Percentiles rank a stretch among this genome's conserved stretches.
Conservation (phyloP, 2,113 vertebrate species). For the Dasyornis broadbenti region DNA sequence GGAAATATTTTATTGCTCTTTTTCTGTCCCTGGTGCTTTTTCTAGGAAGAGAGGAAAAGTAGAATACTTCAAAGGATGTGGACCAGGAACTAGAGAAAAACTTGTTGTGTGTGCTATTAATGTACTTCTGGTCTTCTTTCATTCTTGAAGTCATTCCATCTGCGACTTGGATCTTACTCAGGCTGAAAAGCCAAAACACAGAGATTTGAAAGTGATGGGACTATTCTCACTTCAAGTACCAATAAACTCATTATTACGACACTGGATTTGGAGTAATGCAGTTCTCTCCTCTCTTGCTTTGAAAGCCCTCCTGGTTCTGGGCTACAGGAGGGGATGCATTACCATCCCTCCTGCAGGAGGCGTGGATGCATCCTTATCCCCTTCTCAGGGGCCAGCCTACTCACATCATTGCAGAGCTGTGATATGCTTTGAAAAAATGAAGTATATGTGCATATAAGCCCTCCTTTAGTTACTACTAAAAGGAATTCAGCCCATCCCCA, state of each 20-base stretch:
- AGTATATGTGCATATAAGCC: neutral
- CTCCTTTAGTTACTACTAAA: neutral
- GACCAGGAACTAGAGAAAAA: neutral
- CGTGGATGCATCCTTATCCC: neutral
- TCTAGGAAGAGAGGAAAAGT: neutral
- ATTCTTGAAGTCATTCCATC: neutral
- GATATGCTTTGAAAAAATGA: neutral
- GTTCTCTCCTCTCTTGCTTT: neutral
- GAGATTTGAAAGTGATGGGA: neutral
- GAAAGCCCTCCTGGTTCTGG: neutral
- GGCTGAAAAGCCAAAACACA: neutral
- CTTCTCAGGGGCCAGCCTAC: neutral
- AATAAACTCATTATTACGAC: neutral
- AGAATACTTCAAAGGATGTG: constrained; percentile 22
- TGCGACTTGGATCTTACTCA: neutral
- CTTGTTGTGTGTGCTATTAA: neutral
- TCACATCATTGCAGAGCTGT: neutral
- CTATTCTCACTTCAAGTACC: neutral
- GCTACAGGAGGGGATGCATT: neutral
- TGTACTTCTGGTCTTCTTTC: neutral
- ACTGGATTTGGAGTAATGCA: neutral
- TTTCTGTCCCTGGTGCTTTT: constrained; percentile 6
- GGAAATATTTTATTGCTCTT: constrained; percentile 38
- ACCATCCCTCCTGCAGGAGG: neutral
- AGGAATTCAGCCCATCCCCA: neutral